Evolutionary conservation across 2,113 vertebrate genomes (phyloP), one percentile per base, ranked within the genome.

Genomic region (Sakesphorus luctuosus): DNA sequence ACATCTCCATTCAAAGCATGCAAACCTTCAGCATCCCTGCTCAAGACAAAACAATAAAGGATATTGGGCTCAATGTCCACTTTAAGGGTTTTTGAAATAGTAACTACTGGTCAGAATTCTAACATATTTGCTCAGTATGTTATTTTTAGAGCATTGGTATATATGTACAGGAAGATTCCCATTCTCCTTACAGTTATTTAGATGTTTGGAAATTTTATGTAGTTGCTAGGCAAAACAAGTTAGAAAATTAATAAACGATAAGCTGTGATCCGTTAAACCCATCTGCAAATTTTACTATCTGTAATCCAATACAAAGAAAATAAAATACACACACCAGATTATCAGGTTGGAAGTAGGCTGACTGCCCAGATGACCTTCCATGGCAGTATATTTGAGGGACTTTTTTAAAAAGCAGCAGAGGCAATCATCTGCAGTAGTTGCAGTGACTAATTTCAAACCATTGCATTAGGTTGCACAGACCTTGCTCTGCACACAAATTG

Each of bases 1-100:
- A 3, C 3, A 1, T 9, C 52, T 24, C 75, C 20, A 20, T 10
- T 43, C 40, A 5, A 5, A 40, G 68, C 1, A 0, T 3, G 18
- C 46, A 44, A 56, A 20, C 61, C 56, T 75, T 38, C 23, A 20
- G 56, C 47, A 84, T 10, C 33, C 53, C 14, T 7, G 1, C 6
- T 11, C 16, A 21, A 29, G 43, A 68, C 5, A 65, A 50, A 83
- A 65, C 0, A 1, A 36, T 9, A 25, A 69, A 33, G 31, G 40
- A 62, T 0, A 2, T n/a, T 10, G 21, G 63, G 47, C 18, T 67
- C 25, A 50, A 5, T 8, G n/a, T 58, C 23, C 18, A 55, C 18
- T 18, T 59, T n/a, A 25, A 47, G 15, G 19, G 7, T 88, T 83
- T 85, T 67, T 55, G 1, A 77, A 81, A 69, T 21, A 55, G 14